Conservation (phyloP, 2,113 vertebrate species). For the Prunella himalayana region DNA sequence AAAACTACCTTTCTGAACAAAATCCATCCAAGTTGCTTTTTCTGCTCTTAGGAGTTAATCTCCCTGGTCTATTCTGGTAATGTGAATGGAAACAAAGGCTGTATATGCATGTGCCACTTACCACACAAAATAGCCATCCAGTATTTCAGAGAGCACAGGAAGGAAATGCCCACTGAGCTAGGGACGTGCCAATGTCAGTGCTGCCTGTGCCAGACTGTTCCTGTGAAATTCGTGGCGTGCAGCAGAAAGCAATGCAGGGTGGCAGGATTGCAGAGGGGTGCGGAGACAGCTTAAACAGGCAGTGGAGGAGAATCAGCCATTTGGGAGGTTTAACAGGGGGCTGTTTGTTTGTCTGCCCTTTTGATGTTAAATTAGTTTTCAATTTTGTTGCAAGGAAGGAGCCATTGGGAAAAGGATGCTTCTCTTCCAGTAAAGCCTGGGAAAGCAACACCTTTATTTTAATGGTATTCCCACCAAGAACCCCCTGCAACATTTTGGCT, state of each 20-base stretch:
- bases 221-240: neutral
- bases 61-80: neutral
- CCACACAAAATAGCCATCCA: neutral
- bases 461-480: slow-evolving; percentile 54
- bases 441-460: slow-evolving; percentile 64
- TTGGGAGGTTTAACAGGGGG: slow-evolving; percentile 3
- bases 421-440: slow-evolving; percentile 40
- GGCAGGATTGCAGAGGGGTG: neutral
- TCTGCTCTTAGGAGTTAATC: neutral
- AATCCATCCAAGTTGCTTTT: neutral
- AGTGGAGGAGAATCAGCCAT: slow-evolving; percentile 4
- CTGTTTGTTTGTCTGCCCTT: slow-evolving; percentile 36
- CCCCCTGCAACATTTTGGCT: slow-evolving; percentile 49
- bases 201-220: slow-evolving; percentile 21
- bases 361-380: slow-evolving; percentile 46
- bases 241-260: neutral
- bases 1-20: neutral
- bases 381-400: slow-evolving; percentile 21
- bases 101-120: neutral
- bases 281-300: neutral
- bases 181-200: neutral
- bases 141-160: slow-evolving; percentile 31
- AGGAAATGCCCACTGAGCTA: slow-evolving; percentile 41
- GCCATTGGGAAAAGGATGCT: slow-evolving; percentile 14
- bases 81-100: neutral